A percentile compares a stretch with the other conserved stretches of the same genome.
Evolutionary conservation across 1,140 invertebrate genomes (phyloP).

Genomic region (Archegozetes longisetosus): DNA sequence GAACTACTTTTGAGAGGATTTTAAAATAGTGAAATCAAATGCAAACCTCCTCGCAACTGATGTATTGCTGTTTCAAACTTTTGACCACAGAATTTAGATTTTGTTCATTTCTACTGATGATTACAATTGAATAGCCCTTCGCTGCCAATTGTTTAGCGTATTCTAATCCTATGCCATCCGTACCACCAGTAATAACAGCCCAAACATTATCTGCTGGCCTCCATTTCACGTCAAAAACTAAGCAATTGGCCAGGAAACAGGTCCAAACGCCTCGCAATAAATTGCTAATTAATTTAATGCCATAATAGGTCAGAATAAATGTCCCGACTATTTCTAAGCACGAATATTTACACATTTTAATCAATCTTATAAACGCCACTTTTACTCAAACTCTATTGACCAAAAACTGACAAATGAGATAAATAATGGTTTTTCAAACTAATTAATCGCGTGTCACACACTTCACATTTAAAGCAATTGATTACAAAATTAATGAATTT

Average conservation of each 20-base stretch:
- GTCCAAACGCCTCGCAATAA: background rate
- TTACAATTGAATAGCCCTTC: conserved; percentile 62
- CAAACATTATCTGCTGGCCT: background rate
- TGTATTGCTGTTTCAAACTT: conserved; percentile 1
- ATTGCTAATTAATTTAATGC: background rate
- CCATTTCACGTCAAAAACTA: conserved; percentile 26
- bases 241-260: conserved; percentile 19
- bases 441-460: too few species aligned
- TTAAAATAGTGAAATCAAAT: background rate
- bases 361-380: too few species aligned
- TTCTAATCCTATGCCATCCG: conserved; percentile 77
- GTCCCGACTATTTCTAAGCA: background rate
- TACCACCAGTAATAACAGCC: conserved; percentile 64
- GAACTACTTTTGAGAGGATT: background rate
- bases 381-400: background rate
- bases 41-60: background rate
- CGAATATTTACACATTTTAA: background rate
- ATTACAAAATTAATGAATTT: too few species aligned
- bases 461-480: too few species aligned
- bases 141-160: conserved; percentile 65
- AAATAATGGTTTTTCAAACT: too few species aligned
- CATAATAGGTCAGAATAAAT: background rate
- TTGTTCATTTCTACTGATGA: conserved; percentile 64
- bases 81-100: conserved; percentile 34
- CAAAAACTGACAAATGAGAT: too few species aligned